Conservation (phyloP, 2,888 invertebrate genomes). For the Lithosia quadra region DNA sequence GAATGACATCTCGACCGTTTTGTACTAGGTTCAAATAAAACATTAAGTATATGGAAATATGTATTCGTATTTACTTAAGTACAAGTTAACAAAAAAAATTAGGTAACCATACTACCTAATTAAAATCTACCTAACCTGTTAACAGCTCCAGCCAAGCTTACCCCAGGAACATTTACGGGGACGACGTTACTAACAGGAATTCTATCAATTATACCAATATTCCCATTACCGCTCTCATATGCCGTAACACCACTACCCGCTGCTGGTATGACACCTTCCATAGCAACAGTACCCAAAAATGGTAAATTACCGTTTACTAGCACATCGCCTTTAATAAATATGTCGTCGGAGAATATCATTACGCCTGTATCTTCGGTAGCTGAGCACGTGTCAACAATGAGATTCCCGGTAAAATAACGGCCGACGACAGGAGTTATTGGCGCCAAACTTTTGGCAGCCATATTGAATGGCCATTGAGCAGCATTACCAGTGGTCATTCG, state of each 20-base stretch:
- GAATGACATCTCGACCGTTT: no score
- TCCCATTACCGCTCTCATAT: slow-evolving; percentile 34
- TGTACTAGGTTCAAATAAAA: not conserved
- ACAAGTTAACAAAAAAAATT: not conserved
- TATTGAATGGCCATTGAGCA: slow-evolving; percentile 14
- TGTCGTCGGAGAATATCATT: slow-evolving; percentile 52
- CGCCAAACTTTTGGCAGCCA: slow-evolving; percentile 10
- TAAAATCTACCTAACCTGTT: slow-evolving; percentile 20
- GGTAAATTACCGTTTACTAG: slow-evolving; percentile 58
- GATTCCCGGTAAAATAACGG: slow-evolving; percentile 42
- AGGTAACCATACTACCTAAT: not conserved
- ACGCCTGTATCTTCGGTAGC: slow-evolving; percentile 42
- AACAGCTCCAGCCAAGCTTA: not conserved
- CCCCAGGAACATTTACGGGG: not conserved
- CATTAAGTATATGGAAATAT: not conserved
- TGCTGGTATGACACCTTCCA: slow-evolving; percentile 57
- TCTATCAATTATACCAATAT: slow-evolving; percentile 36
- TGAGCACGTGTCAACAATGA: slow-evolving; percentile 45
- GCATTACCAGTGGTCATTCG: slow-evolving; percentile 13
- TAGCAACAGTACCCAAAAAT: slow-evolving; percentile 58
- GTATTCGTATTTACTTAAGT: not conserved
- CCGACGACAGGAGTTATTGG: slow-evolving; percentile 23
- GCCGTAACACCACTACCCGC: slow-evolving; percentile 51
- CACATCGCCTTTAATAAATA: slow-evolving; percentile 58
- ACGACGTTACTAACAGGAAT: slow-evolving; percentile 9